Conservation (phyloP, 2,797 vertebrate species). For the Pelobates cultripes region DNA sequence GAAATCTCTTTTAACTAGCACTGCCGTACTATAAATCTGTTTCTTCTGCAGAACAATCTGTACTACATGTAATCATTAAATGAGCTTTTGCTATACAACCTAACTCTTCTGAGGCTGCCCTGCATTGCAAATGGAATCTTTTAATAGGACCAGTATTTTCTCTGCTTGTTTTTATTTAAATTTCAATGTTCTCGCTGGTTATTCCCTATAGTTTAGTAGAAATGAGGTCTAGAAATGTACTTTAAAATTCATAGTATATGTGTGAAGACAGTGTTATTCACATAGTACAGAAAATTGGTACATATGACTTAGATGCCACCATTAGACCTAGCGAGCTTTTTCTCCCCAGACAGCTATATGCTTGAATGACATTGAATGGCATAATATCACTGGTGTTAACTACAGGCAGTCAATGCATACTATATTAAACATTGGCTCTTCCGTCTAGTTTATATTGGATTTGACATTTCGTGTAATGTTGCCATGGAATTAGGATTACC, state of each 20-base stretch:
- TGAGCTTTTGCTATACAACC: slow-evolving; percentile 49
- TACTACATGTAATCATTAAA: slow-evolving; percentile 52
- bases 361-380: slow-evolving; percentile 7
- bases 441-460: too few species aligned
- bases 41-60: slow-evolving; percentile 48
- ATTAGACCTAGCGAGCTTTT: background rate
- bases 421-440: too few species aligned
- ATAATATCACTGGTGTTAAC: slow-evolving; percentile 7
- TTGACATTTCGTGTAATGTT: too few species aligned
- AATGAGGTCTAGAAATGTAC: slow-evolving; percentile 19
- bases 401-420: too few species aligned
- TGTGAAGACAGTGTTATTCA: slow-evolving; percentile 9
- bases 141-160: slow-evolving; percentile 35
- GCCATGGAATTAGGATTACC: too few species aligned
- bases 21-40: slow-evolving; percentile 53
- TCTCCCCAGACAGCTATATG: background rate
- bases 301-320: background rate
- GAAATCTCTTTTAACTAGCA: slow-evolving; percentile 54
- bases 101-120: slow-evolving; percentile 38
- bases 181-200: slow-evolving; percentile 17
- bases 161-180: slow-evolving; percentile 39
- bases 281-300: background rate
- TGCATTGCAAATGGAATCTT: slow-evolving; percentile 48
- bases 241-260: background rate
- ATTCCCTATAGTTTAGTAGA: slow-evolving; percentile 30